Evolutionary conservation across 2,888 invertebrate genomes (phyloP).

Genomic region (Labia minor): DNA sequence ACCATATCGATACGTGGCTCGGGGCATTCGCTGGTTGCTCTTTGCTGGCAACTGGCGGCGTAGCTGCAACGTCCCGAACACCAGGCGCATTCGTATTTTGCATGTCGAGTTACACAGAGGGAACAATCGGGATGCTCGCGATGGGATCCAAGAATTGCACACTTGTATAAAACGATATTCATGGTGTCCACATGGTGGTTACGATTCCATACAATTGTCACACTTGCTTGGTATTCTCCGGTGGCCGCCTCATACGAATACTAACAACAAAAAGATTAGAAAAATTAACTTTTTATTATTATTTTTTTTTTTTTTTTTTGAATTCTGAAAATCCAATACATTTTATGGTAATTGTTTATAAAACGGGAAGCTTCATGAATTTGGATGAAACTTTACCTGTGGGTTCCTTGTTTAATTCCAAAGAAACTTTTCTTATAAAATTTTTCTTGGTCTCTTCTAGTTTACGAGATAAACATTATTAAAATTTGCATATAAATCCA

Average conservation of each 20-base stretch:
- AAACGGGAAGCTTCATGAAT: no score
- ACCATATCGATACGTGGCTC: constrained; percentile 83
- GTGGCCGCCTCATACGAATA: constrained; percentile 81
- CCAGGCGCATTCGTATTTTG: constrained; percentile 91
- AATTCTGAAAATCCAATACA: no score
- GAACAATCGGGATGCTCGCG: constrained; percentile 93
- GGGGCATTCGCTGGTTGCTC: constrained; percentile 74
- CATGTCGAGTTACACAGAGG: constrained; percentile 82
- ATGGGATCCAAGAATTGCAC: constrained; percentile 87
- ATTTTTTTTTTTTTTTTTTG: constrained; percentile 8
- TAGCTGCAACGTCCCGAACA: constrained; percentile 82
- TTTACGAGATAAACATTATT: no score
- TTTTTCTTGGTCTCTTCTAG: no score
- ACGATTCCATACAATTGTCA: constrained; percentile 86
- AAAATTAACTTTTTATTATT: constrained; percentile 19
- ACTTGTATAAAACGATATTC: constrained; percentile 86
- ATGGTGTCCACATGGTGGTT: constrained; percentile 87
- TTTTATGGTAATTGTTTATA: no score
- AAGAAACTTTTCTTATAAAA: no score
- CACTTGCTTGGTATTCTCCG: constrained; percentile 78
- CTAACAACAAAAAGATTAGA: constrained; percentile 34
- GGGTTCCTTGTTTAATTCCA: no score
- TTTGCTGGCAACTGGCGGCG: constrained; percentile 70
- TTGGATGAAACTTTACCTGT: no score
- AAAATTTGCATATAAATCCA: not conserved